Conservation (phyloP, 1,140 invertebrate genomes). For the Caenorhabditis inopinata region DNA sequence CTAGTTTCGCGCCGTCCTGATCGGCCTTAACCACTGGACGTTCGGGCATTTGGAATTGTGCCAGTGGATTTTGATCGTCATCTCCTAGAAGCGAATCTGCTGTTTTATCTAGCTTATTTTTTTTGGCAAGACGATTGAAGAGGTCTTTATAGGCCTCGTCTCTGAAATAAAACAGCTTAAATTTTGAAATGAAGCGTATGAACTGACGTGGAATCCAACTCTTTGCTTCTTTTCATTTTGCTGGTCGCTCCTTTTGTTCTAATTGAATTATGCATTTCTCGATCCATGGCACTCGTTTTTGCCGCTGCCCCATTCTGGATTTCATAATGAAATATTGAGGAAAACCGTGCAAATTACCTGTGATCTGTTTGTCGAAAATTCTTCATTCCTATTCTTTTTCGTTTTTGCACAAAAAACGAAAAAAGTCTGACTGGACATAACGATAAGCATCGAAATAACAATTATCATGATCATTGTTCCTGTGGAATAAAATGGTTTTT, state of each 20-base stretch:
- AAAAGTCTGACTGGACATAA: not conserved
- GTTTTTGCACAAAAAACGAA: not conserved
- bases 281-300: not conserved
- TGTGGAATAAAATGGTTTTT: too few relatives aligned
- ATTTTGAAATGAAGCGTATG: not conserved
- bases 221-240: not conserved
- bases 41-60: not conserved
- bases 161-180: too few relatives aligned
- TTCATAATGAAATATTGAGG: too few relatives aligned
- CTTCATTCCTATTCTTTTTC: not conserved
- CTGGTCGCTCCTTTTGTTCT: not conserved
- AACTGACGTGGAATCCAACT: not conserved
- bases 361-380: not conserved
- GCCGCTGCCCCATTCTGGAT: too few relatives aligned
- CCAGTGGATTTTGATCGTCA: not conserved
- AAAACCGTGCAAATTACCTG: too few relatives aligned
- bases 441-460: conserved; percentile 28
- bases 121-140: not conserved
- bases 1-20: not conserved
- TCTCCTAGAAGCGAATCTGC: not conserved
- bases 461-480: conserved; percentile 8
- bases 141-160: not conserved
- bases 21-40: not conserved
- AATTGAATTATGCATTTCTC: not conserved
- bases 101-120: not conserved